Evolutionary conservation across 2,113 vertebrate species (phyloP).

Genomic region (Syrmaticus mikado): DNA sequence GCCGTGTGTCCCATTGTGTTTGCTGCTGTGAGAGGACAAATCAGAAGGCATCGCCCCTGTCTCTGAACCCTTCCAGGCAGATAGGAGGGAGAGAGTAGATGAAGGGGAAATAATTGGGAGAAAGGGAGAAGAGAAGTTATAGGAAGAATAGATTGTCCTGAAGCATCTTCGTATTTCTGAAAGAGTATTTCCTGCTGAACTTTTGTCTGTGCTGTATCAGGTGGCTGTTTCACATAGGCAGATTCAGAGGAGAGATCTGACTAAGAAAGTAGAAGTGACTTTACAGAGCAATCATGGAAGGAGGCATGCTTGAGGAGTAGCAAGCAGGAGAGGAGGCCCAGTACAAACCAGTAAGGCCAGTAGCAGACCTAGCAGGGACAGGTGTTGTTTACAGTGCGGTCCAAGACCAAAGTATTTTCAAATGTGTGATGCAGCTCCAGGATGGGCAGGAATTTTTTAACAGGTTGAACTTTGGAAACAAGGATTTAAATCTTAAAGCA

Average conservation of each 20-base stretch:
- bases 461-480: neutral
- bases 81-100: neutral
- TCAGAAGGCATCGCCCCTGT: neutral
- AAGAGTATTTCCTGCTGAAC: neutral
- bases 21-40: neutral
- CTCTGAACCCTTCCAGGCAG: rapidly evolving
- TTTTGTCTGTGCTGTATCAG: neutral
- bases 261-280: neutral
- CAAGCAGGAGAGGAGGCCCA: neutral
- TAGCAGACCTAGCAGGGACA: neutral
- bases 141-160: neutral
- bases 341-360: neutral
- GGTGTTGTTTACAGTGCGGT: neutral
- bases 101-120: neutral
- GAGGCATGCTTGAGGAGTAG: neutral
- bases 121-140: neutral
- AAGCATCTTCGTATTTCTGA: neutral
- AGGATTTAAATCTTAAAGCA: neutral
- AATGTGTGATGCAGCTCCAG: neutral
- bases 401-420: neutral
- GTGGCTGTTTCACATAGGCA: neutral
- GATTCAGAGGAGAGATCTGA: neutral
- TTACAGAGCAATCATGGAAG: neutral
- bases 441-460: neutral
- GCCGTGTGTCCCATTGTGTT: neutral